A percentile compares a stretch with the other conserved stretches of the same genome.
phyloP scores from a whole-genome alignment of 2,888 invertebrate species.

The Synanthedon myopaeformis region DNA sequence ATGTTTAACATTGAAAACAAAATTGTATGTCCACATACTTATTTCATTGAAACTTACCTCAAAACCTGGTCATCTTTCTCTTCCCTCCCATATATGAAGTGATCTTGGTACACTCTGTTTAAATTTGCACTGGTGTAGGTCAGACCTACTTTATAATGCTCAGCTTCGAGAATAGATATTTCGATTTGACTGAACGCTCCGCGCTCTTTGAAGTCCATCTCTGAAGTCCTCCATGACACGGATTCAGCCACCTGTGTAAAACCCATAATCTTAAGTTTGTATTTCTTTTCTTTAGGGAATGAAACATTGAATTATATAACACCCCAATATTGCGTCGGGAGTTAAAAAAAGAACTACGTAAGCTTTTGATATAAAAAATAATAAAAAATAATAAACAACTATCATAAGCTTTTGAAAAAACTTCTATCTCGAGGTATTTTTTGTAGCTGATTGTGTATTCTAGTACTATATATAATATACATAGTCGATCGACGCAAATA shows the following conservation, averaged over 20 bases:
- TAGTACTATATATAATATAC: too few species aligned
- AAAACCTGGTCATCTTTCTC: conserved; percentile 35
- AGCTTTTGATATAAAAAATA: too few species aligned
- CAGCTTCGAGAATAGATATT: conserved; percentile 43
- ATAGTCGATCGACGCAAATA: too few species aligned
- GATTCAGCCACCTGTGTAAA: conserved; percentile 52
- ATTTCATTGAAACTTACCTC: conserved; percentile 19
- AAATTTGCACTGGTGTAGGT: conserved; percentile 48
- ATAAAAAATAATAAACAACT: too few species aligned
- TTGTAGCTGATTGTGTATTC: too few species aligned
- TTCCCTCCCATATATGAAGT: conserved; percentile 32
- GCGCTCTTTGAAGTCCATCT: conserved; percentile 52
- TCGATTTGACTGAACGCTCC: conserved; percentile 54
- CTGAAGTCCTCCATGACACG: conserved; percentile 35
- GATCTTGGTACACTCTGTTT: conserved; percentile 37
- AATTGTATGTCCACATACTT: not conserved
- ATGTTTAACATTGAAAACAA: not conserved
- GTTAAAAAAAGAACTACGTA: too few species aligned
- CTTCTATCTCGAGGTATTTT: too few species aligned
- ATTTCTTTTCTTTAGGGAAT: too few species aligned
- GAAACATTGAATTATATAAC: too few species aligned
- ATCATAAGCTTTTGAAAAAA: too few species aligned
- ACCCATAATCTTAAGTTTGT: too few species aligned
- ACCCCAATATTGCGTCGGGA: too few species aligned
- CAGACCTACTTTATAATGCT: conserved; percentile 46